Base-by-base conservation (phyloP, 2,797 vertebrate species). In the Syndactyla subalaris region DNA sequence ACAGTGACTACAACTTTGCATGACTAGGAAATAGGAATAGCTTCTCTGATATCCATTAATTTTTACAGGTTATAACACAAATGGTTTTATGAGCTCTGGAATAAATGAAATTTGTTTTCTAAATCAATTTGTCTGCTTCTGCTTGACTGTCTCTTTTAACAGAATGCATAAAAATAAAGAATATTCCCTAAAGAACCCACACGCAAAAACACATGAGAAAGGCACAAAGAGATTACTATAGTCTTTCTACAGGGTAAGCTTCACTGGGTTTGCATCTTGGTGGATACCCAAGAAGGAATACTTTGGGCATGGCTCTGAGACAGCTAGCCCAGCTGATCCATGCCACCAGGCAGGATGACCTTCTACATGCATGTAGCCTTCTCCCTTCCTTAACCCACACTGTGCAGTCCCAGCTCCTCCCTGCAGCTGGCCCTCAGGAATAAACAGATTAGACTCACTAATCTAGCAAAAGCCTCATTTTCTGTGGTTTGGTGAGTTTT, bases 91-190 rank as follows among this genome's bases (percentile, higher is more conserved):
- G 41, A 89, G 41, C 67, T 43, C 10, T 5, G 10, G 57, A 36
- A 95, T 85, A 80, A 94, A 95, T 90, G 39, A 92, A 88, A 88
- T 93, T 84, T 94, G 43, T 73, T 95, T 90, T 78, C 73, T 82
- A 79, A 86, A 92, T 45, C 16, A 3, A 66, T 90, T 86, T 95
- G 66, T 93, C 51, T 34, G 87, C 83, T 79, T 82, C 51, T 52
- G 74, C 86, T 76, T 79, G 74, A 85, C 92, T 88, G 71, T 67
- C 66, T 87, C 68, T 90, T 95, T 87, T 77, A 94, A 86, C 45
- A 90, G 80, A 92, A 86, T 79, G 26, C 55, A 59, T 76, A 67
- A 73, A 90, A 77, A 41, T 52, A 91, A 89, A 92, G 48, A 81
- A 57, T 76, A 85, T 63, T 27, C 22, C 39, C 63, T 38, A 76